These are phyloP conservation scores for Lophius piscatorius DNA, from an alignment of 2,113 vertebrate genomes.

Conservation along the genomic window DNA sequence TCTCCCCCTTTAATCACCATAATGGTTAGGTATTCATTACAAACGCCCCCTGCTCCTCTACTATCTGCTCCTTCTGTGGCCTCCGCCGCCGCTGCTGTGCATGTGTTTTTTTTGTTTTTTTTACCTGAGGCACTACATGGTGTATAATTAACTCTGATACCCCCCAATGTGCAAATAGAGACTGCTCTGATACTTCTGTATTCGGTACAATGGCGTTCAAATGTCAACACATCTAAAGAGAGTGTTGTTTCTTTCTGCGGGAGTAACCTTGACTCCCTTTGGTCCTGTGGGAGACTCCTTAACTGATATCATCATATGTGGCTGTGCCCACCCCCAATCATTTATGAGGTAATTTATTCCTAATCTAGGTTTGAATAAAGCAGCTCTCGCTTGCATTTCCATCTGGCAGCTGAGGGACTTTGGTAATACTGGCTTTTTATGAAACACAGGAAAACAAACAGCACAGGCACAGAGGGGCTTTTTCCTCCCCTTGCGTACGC, in stretches of 20 bases:
- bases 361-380: constrained; percentile 32
- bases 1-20: constrained; percentile 62
- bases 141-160: constrained; percentile 21
- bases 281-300: constrained; percentile 49
- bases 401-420: constrained; percentile 39
- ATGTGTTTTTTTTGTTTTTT: constrained; percentile 36
- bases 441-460: constrained; percentile 47
- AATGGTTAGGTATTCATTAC: constrained; percentile 60
- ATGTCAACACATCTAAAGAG: constrained; percentile 45
- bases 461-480: constrained; percentile 6
- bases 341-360: constrained; percentile 23
- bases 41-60: constrained; percentile 5
- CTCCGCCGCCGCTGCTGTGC: constrained; percentile 5
- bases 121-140: constrained; percentile 33
- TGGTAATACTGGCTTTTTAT: constrained; percentile 54
- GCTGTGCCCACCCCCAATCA: neutral
- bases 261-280: constrained; percentile 11
- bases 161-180: constrained; percentile 30
- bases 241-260: constrained; percentile 9
- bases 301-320: constrained; percentile 59
- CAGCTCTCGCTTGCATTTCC: constrained; percentile 34
- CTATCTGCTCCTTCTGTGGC: constrained; percentile 33
- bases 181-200: constrained; percentile 31
- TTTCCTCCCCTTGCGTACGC: constrained; percentile 32
- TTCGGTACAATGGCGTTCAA: constrained; percentile 43